A percentile compares a stretch with the other conserved stretches of the same genome.
Evolutionary conservation across 2,113 vertebrate species (phyloP).

Genomic region (Stegostoma tigrinum): DNA sequence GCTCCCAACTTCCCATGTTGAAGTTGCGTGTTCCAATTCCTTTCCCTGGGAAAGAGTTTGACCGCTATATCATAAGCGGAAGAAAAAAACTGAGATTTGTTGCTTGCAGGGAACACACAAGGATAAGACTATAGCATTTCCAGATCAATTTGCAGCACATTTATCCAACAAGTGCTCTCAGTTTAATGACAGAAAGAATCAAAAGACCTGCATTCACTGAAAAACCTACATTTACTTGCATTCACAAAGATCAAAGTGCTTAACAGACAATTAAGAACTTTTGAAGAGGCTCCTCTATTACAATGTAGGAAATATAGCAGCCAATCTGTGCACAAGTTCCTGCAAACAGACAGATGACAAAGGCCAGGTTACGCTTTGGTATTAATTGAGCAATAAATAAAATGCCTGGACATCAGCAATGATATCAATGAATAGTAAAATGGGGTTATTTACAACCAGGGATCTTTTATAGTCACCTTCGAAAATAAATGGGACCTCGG

Average conservation of each 20-base stretch:
- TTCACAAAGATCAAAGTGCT: neutral
- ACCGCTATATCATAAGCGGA: slow-evolving; percentile 47
- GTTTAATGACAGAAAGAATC: neutral
- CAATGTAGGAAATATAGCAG: too few species aligned
- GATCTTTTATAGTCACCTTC: too few species aligned
- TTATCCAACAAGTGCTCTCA: neutral
- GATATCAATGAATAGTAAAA: neutral
- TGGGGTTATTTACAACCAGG: too few species aligned
- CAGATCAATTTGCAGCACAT: neutral
- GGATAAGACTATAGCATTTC: slow-evolving; percentile 6
- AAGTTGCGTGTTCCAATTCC: slow-evolving; percentile 60
- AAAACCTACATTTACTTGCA: neutral
- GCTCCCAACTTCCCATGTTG: slow-evolving; percentile 64
- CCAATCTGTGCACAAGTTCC: too few species aligned
- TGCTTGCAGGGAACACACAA: slow-evolving; percentile 20
- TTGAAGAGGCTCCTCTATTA: too few species aligned
- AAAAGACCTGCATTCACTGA: neutral
- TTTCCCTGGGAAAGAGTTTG: slow-evolving; percentile 56
- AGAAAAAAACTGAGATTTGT: slow-evolving; percentile 36
- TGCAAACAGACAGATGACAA: too few species aligned
- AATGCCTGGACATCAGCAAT: neutral
- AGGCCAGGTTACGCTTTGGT: too few species aligned
- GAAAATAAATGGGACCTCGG: neutral
- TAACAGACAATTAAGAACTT: too few species aligned
- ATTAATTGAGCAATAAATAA: neutral